phyloP scores from a whole-genome alignment of 2,797 vertebrate genomes.

The Alectoris magna region DNA sequence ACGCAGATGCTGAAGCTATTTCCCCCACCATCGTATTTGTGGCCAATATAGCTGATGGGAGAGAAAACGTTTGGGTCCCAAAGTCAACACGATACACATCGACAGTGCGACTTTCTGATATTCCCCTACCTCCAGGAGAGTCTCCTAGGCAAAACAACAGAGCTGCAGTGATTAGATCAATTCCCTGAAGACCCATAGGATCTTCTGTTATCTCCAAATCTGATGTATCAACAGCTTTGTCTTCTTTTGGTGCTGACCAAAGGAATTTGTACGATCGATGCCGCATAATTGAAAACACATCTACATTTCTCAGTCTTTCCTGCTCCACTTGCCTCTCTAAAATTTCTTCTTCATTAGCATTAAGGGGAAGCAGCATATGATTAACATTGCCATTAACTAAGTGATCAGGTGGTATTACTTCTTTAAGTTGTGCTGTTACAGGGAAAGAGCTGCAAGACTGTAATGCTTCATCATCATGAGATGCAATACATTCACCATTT shows the following conservation, averaged over 20 bases:
- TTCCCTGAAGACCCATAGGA: conserved; percentile 97
- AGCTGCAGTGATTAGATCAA: conserved; percentile 97
- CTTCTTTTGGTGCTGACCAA: conserved; percentile 91
- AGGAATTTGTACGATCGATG: conserved; percentile 86
- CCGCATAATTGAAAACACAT: conserved; percentile 87
- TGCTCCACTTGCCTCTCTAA: conserved; percentile 88
- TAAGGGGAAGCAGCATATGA: conserved; percentile 83
- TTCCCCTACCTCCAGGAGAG: conserved; percentile 94
- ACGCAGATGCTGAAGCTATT: conserved; percentile 97
- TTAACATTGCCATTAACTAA: conserved; percentile 87
- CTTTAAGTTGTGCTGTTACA: conserved; percentile 79
- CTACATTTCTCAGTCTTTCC: conserved; percentile 87
- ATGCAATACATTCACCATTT: conserved; percentile 73
- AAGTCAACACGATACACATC: conserved; percentile 95
- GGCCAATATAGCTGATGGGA: conserved; percentile 96
- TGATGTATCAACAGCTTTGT: conserved; percentile 97
- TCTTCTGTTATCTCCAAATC: conserved; percentile 95
- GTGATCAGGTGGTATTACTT: conserved; percentile 78
- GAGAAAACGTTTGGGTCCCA: conserved; percentile 98
- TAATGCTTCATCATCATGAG: conserved; percentile 72
- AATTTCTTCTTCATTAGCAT: conserved; percentile 83
- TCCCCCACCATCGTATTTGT: conserved; percentile 99
- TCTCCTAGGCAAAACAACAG: conserved; percentile 97
- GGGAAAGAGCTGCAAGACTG: conserved; percentile 82
- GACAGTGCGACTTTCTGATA: conserved; percentile 95